phyloP scores from a whole-genome alignment of 2,113 vertebrate species.

The Pitta sordida region DNA sequence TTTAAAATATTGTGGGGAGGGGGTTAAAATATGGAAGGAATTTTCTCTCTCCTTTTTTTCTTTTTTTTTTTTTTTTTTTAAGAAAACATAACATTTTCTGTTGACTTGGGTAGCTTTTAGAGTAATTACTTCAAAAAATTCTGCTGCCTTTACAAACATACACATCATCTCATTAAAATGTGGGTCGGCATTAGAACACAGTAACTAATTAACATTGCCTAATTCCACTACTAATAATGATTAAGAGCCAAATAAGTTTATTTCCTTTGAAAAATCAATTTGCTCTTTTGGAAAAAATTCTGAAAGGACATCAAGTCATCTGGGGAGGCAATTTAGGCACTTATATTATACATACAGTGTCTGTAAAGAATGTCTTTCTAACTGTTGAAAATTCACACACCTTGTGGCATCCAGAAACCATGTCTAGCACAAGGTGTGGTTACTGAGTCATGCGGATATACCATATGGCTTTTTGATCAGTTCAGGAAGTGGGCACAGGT shows the following conservation, averaged over 20 bases:
- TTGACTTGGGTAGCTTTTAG: not conserved
- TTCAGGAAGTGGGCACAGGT: not conserved
- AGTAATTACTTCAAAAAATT: not conserved
- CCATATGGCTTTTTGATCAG: not conserved
- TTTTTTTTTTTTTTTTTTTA: not conserved
- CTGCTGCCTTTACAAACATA: not conserved
- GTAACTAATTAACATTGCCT: not conserved
- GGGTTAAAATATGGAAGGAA: not conserved
- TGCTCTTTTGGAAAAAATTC: not conserved
- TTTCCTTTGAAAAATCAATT: not conserved
- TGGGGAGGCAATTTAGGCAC: not conserved
- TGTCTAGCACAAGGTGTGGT: not conserved
- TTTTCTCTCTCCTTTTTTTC: not conserved
- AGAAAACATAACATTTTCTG: not conserved
- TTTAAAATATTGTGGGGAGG: not conserved
- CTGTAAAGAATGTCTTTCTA: not conserved
- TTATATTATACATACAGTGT: not conserved
- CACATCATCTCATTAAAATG: not conserved
- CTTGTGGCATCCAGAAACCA: not conserved
- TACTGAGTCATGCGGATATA: not conserved
- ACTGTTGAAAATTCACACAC: not conserved
- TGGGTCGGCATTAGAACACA: not conserved
- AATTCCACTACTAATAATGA: not conserved
- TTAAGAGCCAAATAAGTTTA: not conserved
- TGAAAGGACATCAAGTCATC: not conserved